Percentiles rank a stretch among this genome's conserved stretches.
Evolutionary conservation across 2,888 invertebrate genomes (phyloP).

Genomic region (Caenorhabditis sp.): DNA sequence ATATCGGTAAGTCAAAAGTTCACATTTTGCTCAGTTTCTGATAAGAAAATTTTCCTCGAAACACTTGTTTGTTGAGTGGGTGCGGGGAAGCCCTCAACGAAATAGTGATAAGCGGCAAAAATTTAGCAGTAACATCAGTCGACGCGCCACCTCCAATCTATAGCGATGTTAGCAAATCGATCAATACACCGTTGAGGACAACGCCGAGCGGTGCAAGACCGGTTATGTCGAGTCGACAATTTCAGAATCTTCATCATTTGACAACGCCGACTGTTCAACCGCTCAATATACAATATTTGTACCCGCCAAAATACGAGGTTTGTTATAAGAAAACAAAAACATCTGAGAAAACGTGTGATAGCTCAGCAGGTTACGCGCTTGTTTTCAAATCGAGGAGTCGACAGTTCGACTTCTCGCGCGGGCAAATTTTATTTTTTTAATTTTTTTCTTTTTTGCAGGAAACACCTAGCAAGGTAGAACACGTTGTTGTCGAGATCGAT

Average conservation of each 20-base stretch:
- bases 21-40: not conserved
- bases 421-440: no score
- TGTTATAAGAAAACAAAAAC: no score
- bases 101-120: not conserved
- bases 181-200: constrained; percentile 31
- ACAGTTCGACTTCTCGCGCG: no score
- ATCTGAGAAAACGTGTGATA: no score
- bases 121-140: constrained; percentile 33
- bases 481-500: not conserved
- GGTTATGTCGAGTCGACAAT: constrained; percentile 13
- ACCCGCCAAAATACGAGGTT: constrained; percentile 49
- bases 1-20: constrained; percentile 37
- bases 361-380: no score
- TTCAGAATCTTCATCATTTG: constrained; percentile 28
- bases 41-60: not conserved
- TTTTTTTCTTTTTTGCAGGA: not conserved
- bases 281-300: constrained; percentile 46
- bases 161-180: constrained; percentile 41
- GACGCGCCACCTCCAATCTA: constrained; percentile 42
- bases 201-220: constrained; percentile 20
- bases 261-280: constrained; percentile 37
- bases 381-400: no score
- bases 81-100: not conserved
- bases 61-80: not conserved
- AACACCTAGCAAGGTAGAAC: not conserved